Base-by-base conservation (phyloP, 2,888 invertebrate genomes). In the Tipula vernalis region DNA sequence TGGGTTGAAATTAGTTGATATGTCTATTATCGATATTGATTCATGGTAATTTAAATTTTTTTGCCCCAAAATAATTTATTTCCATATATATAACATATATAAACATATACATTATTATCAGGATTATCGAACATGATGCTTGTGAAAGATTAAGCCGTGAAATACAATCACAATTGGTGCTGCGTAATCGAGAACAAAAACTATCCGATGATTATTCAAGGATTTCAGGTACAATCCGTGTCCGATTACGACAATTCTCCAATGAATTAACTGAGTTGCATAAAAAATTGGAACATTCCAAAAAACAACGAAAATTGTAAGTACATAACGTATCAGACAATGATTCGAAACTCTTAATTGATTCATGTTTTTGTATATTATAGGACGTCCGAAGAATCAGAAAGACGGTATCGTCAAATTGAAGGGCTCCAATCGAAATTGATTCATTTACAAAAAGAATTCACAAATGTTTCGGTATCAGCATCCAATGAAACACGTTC, bases 101-200 rank as follows among this genome's bases (percentile, higher is more conserved):
- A 28, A 10, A 28, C 41, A 39, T 36, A 36, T 18, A 3, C 28
- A 39, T 42, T 57, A 5, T 36, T 71, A n/a, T 18, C 41, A 95
- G 95, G 95, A 90, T 94, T 13, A 90, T 92, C 0, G 95, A 95
- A 89, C 93, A 94, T 90, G 95, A 95, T 88, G 93, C 94, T 0
- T 95, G 95, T 89, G 94, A 95, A 89, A 93, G 93, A 87, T 90
- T 95, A 36, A 93, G 93, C 89, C 92, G 94, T 85, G 93, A 94
- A 88, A 94, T 95, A 86, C 93, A 94, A 91, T 93, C 93, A 87
- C 93, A 94, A 89, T 89, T 95, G 8, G 93, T 93, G 0, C 89
- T 92, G 87, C 91, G 95, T 86, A 93, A 94, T 88, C 91, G 92
- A 88, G 92, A 93, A 88, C 90, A 92, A 42, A 92, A 92, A 89